Evolutionary conservation across 2,113 vertebrate species (phyloP), one percentile per base, ranked within the genome.

Genomic region (Triplophysa dalaica): DNA sequence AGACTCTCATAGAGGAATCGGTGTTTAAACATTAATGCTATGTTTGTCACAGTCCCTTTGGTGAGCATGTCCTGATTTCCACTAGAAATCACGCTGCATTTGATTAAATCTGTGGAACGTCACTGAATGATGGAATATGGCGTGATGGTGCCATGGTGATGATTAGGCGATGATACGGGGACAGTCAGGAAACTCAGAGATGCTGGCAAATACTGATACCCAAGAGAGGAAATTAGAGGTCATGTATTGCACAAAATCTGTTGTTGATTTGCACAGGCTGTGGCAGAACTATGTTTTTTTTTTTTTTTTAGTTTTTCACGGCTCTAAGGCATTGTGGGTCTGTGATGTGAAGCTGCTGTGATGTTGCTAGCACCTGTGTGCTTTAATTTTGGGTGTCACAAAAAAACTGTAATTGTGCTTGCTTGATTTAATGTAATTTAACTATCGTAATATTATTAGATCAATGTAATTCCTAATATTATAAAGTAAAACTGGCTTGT

Each of bases 91-190:
- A 52, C 68, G 38, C 41, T 54, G 38, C 21, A 65, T 73, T 56
- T 26, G 29, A 63, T 72, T 64, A 48, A 63, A 70, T 72, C 26
- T 14, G 19, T 13, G 54, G 54, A 61, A 61, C n/a, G 24, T 13
- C 56, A 43, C 26, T 17, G 52, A 70, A 63, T 22, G 29, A 70
- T 22, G 6, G 60, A 72, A 54, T 61, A 65, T 17, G 54, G 13
- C 70, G 29, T 74, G n/a, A 33, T 74, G 70, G 70, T 74, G 70
- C 54, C 70, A 61, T 74, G 70, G 70, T 74, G 70, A 73, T 73
- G 70, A 74, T 74, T 74, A 74, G 70, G 33, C 29, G 21, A 29
- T 24, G 33, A 73, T 43, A 43, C 54, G 43, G n/a, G 50, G 70
- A 74, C 33, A 61, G 54, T 61, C 29, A 24, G 50, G 12, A 41